Base-by-base conservation (phyloP, 1,140 invertebrate species). In the Stenopsyche tienmushanensis region DNA sequence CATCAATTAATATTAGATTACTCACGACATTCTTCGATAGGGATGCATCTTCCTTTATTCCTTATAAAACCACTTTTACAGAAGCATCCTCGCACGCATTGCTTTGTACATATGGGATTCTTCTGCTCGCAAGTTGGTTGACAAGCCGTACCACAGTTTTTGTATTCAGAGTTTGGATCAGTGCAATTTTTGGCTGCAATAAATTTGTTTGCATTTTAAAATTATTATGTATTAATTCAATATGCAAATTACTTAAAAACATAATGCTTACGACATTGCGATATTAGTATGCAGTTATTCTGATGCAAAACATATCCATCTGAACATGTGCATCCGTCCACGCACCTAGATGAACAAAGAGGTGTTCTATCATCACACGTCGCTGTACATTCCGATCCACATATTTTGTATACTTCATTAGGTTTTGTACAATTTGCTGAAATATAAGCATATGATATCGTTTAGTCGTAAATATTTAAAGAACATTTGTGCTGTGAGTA, bases 251-350 rank as follows among this genome's bases (percentile, higher is more conserved):
- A n/a, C n/a, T n/a, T n/a, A n/a, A n/a, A n/a, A n/a, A n/a, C n/a
- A n/a, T n/a, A n/a, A n/a, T n/a, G n/a, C 65, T 58, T 59, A 67
- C 66, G 60, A 21, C 66, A 67, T 18, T 63, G 23, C 23, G 34
- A n/a, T 13, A 59, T 52, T 23, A 23, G 34, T 45, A 67, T 67
- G 29, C 66, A 67, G 9, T 54, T 57, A 24, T 64, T 34, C 2
- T 50, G 1, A 41, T 59, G 13, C 29, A n/a, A 18, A 8, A 67
- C 59, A 52, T 55, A 67, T 8, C 66, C 66, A 24, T 21, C 15
- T n/a, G 24, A 49, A 24, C 66, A 67, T 15, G 41, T 39, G 21
- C 53, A 55, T 39, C 53, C 53, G 7, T 55, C 34, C 3, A 39
- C 34, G 17, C 53, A 55, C 15, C 21, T 3, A 10, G 1, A 1